These are phyloP conservation scores for Semotilus atromaculatus DNA, from an alignment of 2,797 vertebrate genomes.

Conservation along the genomic window DNA sequence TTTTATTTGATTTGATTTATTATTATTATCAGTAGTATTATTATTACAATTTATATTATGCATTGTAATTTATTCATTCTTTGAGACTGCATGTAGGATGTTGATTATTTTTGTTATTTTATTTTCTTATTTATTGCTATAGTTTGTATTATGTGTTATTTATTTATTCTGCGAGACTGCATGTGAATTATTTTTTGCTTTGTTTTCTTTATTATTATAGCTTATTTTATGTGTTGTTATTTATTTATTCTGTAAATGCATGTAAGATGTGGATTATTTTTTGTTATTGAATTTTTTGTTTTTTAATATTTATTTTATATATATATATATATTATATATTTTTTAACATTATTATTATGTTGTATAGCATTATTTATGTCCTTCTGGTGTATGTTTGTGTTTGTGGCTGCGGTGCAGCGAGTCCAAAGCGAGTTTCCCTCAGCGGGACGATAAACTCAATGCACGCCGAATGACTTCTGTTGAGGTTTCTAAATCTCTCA, in stretches of 20 bases:
- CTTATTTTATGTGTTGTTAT: background rate
- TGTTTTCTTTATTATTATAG: background rate
- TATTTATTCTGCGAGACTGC: background rate
- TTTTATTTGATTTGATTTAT: background rate
- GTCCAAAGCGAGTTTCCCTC: background rate
- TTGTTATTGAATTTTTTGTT: background rate
- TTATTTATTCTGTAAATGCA: background rate
- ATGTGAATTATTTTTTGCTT: background rate
- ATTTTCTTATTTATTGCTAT: background rate
- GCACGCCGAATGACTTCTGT: background rate
- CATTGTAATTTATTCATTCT: background rate
- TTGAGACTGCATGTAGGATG: background rate
- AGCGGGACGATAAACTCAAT: background rate
- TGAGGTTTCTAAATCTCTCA: constrained; percentile 9
- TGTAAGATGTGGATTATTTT: background rate
- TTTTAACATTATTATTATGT: background rate
- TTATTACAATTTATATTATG: background rate
- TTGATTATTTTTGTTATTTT: background rate
- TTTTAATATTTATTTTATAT: background rate
- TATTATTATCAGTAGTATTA: background rate
- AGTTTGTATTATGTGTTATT: background rate
- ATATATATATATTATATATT: background rate
- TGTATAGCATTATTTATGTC: background rate
- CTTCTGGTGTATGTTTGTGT: background rate
- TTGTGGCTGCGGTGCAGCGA: background rate